Base-by-base conservation (phyloP, 2,888 invertebrate species). In the Oeneis ivallda region DNA sequence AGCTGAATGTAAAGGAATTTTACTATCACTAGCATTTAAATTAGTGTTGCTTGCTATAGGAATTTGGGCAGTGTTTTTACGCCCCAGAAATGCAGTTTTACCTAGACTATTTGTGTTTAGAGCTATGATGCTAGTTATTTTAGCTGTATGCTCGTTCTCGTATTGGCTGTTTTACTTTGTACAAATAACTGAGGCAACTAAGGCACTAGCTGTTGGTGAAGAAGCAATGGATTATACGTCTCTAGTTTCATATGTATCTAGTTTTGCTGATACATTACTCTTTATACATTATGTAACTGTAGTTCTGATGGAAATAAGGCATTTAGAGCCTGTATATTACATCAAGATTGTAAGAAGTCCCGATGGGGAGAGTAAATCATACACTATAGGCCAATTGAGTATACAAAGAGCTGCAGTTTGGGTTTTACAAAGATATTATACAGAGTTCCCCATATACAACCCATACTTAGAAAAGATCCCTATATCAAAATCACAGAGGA, bases 151-250 rank as follows among this genome's bases (percentile, higher is more conserved):
- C 84, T 96, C 97, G 70, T 98, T 99, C 87, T 96, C 98, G 5
- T 99, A 98, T 89, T 99, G 99, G 99, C 92, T 99, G 17, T 99
- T 99, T 89, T 99, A 99, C 84, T 95, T 97, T 76, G 98, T 99
- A 60, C 97, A 99, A 87, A 94, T 95, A 63, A 96, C 96, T 0
- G 96, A 96, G 84, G 95, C 95, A 17, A 95, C 96, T 0, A 94
- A 95, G 84, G 96, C 96, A 63, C 94, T 96, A 8, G 95, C 95
- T 0, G 95, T 96, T 62, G 95, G 95, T 0, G 96, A 96, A 78
- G 95, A 95, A 85, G 95, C 95, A 10, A 93, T 95, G 50, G 96
- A 96, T 82, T 98, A 98, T 83, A 96, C 96, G 82, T 95, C 96
- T 26, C 92, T 99, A 79, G 98, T 99, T 34, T 95, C 96, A 62